phyloP scores from a whole-genome alignment of 2,888 invertebrate species.

The Serripes groenlandicus region DNA sequence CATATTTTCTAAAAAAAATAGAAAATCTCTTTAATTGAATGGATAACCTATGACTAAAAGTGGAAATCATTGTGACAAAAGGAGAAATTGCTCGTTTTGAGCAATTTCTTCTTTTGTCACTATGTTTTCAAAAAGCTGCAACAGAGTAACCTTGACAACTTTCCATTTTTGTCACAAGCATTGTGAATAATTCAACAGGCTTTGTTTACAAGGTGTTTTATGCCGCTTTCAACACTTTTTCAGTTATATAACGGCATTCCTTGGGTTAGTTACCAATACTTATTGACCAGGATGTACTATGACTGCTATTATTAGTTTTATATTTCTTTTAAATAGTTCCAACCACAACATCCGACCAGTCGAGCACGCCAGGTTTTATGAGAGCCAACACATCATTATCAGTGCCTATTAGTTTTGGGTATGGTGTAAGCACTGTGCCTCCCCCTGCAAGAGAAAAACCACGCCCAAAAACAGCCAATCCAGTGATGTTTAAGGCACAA shows the following conservation, averaged over 20 bases:
- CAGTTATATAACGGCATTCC: too few species aligned
- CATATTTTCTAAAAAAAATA: too few species aligned
- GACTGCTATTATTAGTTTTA: too few species aligned
- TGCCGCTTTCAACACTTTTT: too few species aligned
- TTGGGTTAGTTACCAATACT: too few species aligned
- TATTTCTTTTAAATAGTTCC: constrained; percentile 34
- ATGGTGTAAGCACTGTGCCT: constrained; percentile 42
- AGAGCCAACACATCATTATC: constrained; percentile 70
- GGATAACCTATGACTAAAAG: too few species aligned
- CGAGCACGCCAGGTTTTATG: constrained; percentile 45
- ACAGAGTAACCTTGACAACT: too few species aligned
- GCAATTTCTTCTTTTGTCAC: background rate
- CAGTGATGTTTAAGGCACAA: constrained; percentile 63
- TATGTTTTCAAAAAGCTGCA: background rate
- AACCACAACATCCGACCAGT: constrained; percentile 43
- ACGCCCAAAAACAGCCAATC: constrained; percentile 69
- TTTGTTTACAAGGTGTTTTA: too few species aligned
- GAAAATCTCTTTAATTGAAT: too few species aligned
- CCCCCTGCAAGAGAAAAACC: constrained; percentile 49
- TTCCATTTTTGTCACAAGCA: too few species aligned
- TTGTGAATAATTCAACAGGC: too few species aligned
- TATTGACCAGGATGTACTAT: too few species aligned
- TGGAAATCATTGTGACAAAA: background rate
- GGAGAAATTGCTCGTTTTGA: background rate
- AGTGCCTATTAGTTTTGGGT: constrained; percentile 52